Percentiles rank a stretch among this genome's conserved stretches.
Conservation (phyloP, 2,113 vertebrate genomes). For the Chrysochloris asiatica region DNA sequence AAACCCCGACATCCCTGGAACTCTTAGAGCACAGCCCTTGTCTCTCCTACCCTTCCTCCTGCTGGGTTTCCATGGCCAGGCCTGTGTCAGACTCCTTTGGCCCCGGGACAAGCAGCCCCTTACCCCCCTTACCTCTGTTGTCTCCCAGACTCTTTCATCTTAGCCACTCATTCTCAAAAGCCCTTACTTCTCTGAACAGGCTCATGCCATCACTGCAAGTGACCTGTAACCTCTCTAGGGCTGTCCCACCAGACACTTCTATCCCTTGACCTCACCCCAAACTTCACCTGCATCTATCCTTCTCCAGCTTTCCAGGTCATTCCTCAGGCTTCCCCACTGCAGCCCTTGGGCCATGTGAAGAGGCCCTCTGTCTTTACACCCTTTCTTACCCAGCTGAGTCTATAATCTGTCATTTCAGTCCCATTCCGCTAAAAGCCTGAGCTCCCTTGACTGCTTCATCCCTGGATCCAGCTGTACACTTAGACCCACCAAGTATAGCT, state of each 20-base stretch:
- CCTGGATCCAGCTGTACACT: neutral
- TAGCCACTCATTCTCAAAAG: no score
- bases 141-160: no score
- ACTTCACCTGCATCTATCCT: neutral
- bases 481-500: neutral
- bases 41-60: no score
- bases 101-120: no score
- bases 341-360: no score
- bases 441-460: neutral
- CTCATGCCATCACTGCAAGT: neutral
- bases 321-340: neutral
- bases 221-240: neutral
- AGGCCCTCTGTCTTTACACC: neutral
- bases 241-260: neutral
- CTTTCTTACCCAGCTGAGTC: neutral
- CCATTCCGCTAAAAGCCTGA: no score
- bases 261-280: neutral
- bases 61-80: no score
- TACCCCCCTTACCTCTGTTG: no score
- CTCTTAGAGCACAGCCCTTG: no score
- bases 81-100: no score
- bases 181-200: no score
- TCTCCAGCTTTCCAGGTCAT: neutral
- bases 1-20: no score
- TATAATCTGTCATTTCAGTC: neutral